Evolutionary conservation across 2,113 vertebrate species (phyloP), one percentile per base, ranked within the genome.

Genomic region (Protomyctophum bolini): DNA sequence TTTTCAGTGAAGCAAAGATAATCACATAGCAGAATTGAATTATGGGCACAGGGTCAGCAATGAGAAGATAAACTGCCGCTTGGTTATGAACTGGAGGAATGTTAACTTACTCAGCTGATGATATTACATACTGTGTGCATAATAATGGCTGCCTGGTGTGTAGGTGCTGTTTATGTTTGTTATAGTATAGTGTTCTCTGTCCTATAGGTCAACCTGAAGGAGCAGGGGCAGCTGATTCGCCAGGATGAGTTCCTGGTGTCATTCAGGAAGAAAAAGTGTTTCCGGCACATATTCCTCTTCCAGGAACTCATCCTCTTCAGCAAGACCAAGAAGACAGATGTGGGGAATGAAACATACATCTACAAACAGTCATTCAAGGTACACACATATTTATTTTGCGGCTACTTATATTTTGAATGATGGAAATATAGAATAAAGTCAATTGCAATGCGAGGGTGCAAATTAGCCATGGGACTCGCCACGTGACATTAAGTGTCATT

Each of bases 281-380:
- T 82, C 68, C 91, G 93, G 2, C 92, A 93, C 69, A 79, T 94
- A 68, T 94, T 94, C 61, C 91, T 94, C 58, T 94, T 94, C 67
- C 91, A 92, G 81, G 93, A 94, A 28, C 92, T 94, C 69, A 14
- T 94, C 50, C 91, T 94, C 62, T 94, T 94, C 60, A 94, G 94
- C 81, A 94, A 94, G 73, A 94, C 94, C 14, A 91, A 87, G 14
- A 92, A 85, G 57, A 92, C 91, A 0, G 89, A 92, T 0, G 82
- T 92, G 4, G 92, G 92, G 14, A 94, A 93, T 81, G 94, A 93
- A 70, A 89, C 88, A 0, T 93, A 94, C 6, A 73, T 93, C 80
- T 94, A 94, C 81, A 94, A 94, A 68, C 92, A 94, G 73, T 94
- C 93, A 5, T 94, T 94, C 73, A 94, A 94, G 92, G 94, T 94